Evolutionary conservation across 2,888 invertebrate genomes (phyloP), one percentile per base, ranked within the genome.

Genomic region (Coronaproctus castanopsis): DNA sequence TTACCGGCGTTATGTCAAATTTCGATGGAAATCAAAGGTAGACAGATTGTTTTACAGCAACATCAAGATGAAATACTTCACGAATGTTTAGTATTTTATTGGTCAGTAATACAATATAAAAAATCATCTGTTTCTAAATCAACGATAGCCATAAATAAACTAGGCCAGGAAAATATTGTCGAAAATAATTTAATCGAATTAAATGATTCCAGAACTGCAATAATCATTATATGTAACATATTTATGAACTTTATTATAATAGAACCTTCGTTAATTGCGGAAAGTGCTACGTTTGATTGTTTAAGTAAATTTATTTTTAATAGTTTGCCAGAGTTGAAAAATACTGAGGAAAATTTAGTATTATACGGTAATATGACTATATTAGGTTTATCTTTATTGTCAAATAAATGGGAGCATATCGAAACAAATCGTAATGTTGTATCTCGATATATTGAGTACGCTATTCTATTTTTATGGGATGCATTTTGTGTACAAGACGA

Each of bases 181-280:
- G 80, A 83, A 0, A 79, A 82, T 68, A 75, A 85, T 63, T 70
- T 85, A 61, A 86, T 85, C 67, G 84, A 86, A 65, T 87, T 88
- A 83, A 83, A 83, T 67, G 86, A 87, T 70, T 86, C 89, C 0
- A 79, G 88, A 62, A 77, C 81, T 2, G 88, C 90, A 0, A 84
- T 93, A 77, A 83, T 87, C 63, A 87, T 90, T 65, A 79, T 88
- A 24, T 92, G 91, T 71, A 91, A 91, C 69, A 84, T 91, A 61
- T 81, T 93, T 64, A 89, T 93, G 86, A 93, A 93, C 70, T 77
- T 93, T 2, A 86, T 88, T 18, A 92, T 92, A 0, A 72, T 92
- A 61, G 92, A 92, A 66, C 82, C 86, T 0, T 85, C 86, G 71
- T 74, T 86, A 54, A 87, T 89, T 3, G 86, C 87, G 69, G 82